These are phyloP conservation scores for Leptopilina myrica DNA, from an alignment of 2,888 invertebrate species.

Conservation along the genomic window DNA sequence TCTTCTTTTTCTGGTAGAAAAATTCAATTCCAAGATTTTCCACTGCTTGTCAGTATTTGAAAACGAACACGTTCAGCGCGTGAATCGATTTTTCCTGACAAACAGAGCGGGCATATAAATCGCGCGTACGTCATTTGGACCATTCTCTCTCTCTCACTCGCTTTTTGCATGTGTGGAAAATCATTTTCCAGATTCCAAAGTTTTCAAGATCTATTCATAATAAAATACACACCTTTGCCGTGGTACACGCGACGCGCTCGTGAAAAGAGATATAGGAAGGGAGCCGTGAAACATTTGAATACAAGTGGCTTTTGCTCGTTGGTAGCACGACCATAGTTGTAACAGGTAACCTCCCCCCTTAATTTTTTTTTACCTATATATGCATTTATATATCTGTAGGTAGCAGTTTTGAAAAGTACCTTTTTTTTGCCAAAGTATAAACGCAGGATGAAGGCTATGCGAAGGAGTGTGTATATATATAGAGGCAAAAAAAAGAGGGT, in stretches of 20 bases:
- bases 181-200: conserved; percentile 14
- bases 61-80: not conserved
- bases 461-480: not conserved
- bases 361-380: not conserved
- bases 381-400: conserved; percentile 26
- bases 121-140: conserved; percentile 5
- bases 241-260: not conserved
- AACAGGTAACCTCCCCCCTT: conserved; percentile 21
- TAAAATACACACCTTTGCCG: no score
- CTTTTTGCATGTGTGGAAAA: not conserved
- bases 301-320: conserved; percentile 57
- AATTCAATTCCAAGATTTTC: not conserved
- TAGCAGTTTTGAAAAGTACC: conserved; percentile 52
- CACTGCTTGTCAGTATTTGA: not conserved
- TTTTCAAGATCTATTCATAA: not conserved
- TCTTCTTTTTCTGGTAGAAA: not conserved
- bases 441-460: conserved; percentile 5
- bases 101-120: conserved; percentile 8
- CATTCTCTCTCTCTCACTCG: not conserved
- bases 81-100: not conserved
- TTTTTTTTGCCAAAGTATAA: conserved; percentile 52
- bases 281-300: conserved; percentile 58
- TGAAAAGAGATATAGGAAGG: conserved; percentile 37
- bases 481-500: not conserved
- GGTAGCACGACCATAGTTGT: conserved; percentile 42